Evolutionary conservation across 2,888 invertebrate genomes (phyloP).

Genomic region (Eucera pruinosa): DNA sequence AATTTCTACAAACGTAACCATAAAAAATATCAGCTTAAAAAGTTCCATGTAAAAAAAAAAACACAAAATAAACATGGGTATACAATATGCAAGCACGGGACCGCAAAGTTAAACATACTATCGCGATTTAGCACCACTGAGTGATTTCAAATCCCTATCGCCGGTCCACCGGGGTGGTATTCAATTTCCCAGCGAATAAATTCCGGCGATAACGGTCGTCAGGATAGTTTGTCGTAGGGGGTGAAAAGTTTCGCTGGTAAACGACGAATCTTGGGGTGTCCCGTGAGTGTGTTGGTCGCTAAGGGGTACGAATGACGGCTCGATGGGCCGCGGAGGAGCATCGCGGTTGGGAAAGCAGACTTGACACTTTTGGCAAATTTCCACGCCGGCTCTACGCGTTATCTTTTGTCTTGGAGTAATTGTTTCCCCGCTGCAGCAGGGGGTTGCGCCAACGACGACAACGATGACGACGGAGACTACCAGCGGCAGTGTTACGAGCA

Average conservation of each 20-base stretch:
- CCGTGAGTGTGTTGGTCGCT: conserved; percentile 36
- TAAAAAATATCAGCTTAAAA: no score
- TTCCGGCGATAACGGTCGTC: conserved; percentile 2
- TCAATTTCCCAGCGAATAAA: conserved; percentile 36
- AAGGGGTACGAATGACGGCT: conserved; percentile 32
- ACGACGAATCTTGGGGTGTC: not conserved
- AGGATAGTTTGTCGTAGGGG: not conserved
- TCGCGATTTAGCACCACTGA: not conserved
- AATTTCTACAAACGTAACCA: no score
- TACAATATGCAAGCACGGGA: no score
- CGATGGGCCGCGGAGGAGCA: conserved; percentile 36
- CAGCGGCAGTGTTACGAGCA: not conserved
- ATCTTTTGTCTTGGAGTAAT: conserved; percentile 79
- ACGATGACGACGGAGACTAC: conserved; percentile 19
- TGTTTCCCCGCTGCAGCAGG: conserved; percentile 74
- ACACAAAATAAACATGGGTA: no score
- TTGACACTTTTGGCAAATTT: conserved; percentile 79
- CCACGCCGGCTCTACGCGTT: conserved; percentile 71
- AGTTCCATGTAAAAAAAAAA: no score
- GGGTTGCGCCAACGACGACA: conserved; percentile 40
- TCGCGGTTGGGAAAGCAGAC: conserved; percentile 22
- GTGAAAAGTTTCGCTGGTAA: conserved; percentile 43
- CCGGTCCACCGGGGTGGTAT: not conserved
- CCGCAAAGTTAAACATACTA: not conserved
- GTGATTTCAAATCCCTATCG: not conserved